Base-by-base conservation (phyloP, 2,113 vertebrate species). In the Ptilorrhoa leucosticta region DNA sequence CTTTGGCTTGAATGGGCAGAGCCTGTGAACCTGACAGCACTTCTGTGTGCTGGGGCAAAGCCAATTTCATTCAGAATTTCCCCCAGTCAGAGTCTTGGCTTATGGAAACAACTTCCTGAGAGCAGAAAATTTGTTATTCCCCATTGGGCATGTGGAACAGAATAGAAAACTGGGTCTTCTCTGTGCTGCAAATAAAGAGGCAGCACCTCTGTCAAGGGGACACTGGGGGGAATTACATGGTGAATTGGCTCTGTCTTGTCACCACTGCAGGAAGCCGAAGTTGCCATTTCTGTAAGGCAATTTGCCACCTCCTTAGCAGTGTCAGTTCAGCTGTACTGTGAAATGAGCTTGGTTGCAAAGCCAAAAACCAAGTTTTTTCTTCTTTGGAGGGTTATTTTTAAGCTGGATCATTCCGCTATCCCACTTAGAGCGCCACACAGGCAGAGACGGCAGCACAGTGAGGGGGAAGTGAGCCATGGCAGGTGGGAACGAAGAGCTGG, bases 321-420 rank as follows among this genome's bases (percentile, higher is more conserved):
- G 61, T 66, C 70, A 27, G 50, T 84, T 93, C 69, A 63, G 84
- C 69, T 84, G 87, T 60, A n/a, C 73, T 93, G 61, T 82, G 90
- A 91, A 91, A 85, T 21, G 22, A 93, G 84, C 35, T 48, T 51
- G 40, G 20, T 3, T 94, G 39, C 69, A 95, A 90, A 82, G 75
- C 57, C 72, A 66, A 75, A 91, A 27, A n/a, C n/a, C 5, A 39
- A 63, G 37, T 40, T 57, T 58, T 45, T 64, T 53, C 30, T 42
- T 54, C 19, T 13, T 81, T 33, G 19, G 44, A 72, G 40, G 17
- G 37, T 87, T 96, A 93, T 95, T 91, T 97, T 95, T 95, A 87
- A 48, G 22, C 48, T 44, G 70, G 66, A 35, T 94, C 53, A 13
- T 69, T 89, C 40, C 30, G 6, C 57, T 64, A 5, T 73, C 77